phyloP scores from a whole-genome alignment of 37 sponge, comb jelly and placozoan species.

The Theonella swinhoei region DNA sequence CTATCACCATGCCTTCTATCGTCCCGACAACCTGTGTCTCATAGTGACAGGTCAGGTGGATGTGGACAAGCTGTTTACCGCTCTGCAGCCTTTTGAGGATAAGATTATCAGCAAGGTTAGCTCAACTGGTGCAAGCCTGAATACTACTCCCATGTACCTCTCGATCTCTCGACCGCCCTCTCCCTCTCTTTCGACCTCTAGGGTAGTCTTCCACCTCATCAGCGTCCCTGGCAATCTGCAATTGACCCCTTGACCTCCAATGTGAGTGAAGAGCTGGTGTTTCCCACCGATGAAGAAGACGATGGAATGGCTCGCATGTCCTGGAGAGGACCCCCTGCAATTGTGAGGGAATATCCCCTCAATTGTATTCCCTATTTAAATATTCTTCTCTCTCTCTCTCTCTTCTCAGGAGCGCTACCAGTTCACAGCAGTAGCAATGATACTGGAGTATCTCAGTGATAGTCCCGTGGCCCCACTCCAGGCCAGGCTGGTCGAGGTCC shows the following conservation, averaged over 20 bases:
- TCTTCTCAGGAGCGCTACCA: slow-evolving; percentile 29
- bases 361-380: background rate
- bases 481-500: slow-evolving; percentile 67
- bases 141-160: no score
- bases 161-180: background rate
- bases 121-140: background rate
- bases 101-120: slow-evolving; percentile 73
- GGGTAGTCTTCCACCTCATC: slow-evolving; percentile 74
- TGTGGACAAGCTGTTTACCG: slow-evolving; percentile 61
- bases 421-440: slow-evolving; percentile 47
- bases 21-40: slow-evolving; percentile 87
- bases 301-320: slow-evolving; percentile 69
- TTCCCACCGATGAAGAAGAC: slow-evolving; percentile 79
- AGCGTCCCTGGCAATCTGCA: slow-evolving; percentile 85
- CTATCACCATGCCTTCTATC: slow-evolving; percentile 80
- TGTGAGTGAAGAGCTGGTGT: slow-evolving; percentile 38
- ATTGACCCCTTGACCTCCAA: slow-evolving; percentile 58
- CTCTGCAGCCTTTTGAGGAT: slow-evolving; percentile 75
- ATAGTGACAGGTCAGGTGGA: slow-evolving; percentile 83
- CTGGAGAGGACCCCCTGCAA: slow-evolving; percentile 78
- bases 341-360: slow-evolving; percentile 2
- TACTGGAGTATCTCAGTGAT: slow-evolving; percentile 81
- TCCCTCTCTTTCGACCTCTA: background rate
- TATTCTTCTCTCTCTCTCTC: slow-evolving; percentile 4
- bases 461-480: slow-evolving; percentile 96